Evolutionary conservation across 1,140 invertebrate genomes (phyloP).

Genomic region (Drosophila tani): DNA sequence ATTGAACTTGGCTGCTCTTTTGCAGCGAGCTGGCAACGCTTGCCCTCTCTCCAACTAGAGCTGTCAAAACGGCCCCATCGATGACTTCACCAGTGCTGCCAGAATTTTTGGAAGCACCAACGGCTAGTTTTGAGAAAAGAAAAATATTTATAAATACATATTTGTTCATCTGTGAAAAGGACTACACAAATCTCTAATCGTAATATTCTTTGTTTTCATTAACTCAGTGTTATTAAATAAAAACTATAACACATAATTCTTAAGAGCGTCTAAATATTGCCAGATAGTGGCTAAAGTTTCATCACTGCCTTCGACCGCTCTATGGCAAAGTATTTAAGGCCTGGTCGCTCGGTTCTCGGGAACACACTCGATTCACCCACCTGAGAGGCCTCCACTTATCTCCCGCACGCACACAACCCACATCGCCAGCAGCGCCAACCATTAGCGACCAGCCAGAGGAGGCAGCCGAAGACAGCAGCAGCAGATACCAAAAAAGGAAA

Average conservation of each 20-base stretch:
- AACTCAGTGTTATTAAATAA: background rate
- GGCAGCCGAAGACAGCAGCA: slow-evolving; percentile 5
- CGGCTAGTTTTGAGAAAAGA: background rate
- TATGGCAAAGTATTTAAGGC: slow-evolving; percentile 60
- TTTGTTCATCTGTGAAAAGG: too few species aligned
- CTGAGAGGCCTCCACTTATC: slow-evolving; percentile 23
- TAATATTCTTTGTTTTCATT: background rate
- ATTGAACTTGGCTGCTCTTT: background rate
- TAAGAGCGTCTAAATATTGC: background rate
- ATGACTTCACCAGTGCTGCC: background rate
- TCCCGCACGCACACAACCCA: slow-evolving; percentile 6
- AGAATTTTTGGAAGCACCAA: background rate
- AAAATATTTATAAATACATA: background rate
- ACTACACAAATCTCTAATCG: background rate
- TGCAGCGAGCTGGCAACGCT: background rate
- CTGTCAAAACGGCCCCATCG: background rate
- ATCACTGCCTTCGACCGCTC: background rate
- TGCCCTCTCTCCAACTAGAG: background rate
- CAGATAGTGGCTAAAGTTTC: background rate
- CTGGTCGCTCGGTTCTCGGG: slow-evolving; percentile 29
- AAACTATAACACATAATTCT: background rate
- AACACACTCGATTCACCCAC: slow-evolving; percentile 52
- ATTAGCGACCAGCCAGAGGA: slow-evolving; percentile 9
- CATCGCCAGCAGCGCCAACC: slow-evolving; percentile 16
- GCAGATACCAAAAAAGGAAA: slow-evolving; percentile 27